Percentiles rank a stretch among this genome's conserved stretches.
Conservation (phyloP, 2,888 invertebrate species). For the Oscheius sp. region DNA sequence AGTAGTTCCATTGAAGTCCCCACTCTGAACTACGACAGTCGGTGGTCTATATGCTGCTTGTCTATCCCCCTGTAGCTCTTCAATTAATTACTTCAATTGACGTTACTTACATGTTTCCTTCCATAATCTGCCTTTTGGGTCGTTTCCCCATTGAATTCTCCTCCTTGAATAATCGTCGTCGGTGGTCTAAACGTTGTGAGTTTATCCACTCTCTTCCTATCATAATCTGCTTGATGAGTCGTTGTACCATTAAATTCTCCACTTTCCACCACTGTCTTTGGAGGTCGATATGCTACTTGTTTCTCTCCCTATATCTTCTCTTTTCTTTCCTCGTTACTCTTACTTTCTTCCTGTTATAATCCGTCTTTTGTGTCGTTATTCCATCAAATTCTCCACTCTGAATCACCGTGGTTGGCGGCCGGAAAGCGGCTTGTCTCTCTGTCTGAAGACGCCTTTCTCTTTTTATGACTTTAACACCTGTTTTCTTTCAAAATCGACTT, state of each 20-base stretch:
- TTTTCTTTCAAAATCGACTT: neutral
- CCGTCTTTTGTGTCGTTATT: constrained; percentile 44
- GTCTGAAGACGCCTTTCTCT: constrained; percentile 15
- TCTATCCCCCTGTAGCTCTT: neutral
- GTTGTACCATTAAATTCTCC: constrained; percentile 51
- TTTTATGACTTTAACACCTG: neutral
- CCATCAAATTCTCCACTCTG: constrained; percentile 49
- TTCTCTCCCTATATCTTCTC: neutral
- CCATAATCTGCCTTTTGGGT: constrained; percentile 28
- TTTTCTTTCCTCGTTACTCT: neutral
- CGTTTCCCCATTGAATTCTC: constrained; percentile 10
- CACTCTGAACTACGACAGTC: constrained; percentile 34
- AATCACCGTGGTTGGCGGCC: constrained; percentile 34
- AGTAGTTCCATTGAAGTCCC: constrained; percentile 45
- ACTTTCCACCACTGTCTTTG: constrained; percentile 31
- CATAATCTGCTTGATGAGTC: constrained; percentile 48
- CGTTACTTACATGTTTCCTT: constrained; percentile 23
- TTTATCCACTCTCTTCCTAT: constrained; percentile 39
- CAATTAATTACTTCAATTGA: neutral
- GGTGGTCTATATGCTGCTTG: constrained; percentile 18
- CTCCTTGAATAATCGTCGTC: constrained; percentile 12
- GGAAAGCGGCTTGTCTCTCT: constrained; percentile 28
- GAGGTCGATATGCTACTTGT: constrained; percentile 29
- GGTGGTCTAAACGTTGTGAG: constrained; percentile 17
- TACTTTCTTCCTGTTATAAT: constrained; percentile 42